phyloP scores from a whole-genome alignment of 2,888 invertebrate genomes.

The Gastrophysa polygoni region DNA sequence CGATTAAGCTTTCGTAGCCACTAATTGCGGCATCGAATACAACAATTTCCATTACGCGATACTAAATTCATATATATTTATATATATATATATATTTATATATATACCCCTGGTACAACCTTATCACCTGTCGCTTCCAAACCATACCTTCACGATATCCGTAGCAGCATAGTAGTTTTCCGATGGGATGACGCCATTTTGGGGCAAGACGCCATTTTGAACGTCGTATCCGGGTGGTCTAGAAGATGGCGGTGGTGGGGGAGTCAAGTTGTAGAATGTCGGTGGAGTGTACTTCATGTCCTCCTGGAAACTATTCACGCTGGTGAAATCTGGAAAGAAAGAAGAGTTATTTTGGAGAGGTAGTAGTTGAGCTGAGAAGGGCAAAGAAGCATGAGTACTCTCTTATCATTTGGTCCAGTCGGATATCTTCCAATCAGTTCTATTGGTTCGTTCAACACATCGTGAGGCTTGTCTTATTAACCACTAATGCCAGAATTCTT shows the following conservation, averaged over 20 bases:
- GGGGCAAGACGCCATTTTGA: slow-evolving; percentile 55
- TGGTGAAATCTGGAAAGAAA: slow-evolving; percentile 61
- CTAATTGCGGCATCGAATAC: too few species aligned
- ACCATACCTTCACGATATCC: slow-evolving; percentile 72
- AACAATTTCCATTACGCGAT: too few species aligned
- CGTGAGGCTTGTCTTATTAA: too few species aligned
- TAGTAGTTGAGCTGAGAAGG: neutral
- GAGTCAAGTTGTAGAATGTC: slow-evolving; percentile 62
- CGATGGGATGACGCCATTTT: slow-evolving; percentile 50
- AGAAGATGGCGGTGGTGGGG: slow-evolving; percentile 60
- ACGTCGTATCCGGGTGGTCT: slow-evolving; percentile 59
- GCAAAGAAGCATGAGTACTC: too few species aligned
- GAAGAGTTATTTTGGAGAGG: neutral
- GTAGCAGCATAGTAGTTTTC: slow-evolving; percentile 81
- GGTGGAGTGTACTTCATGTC: slow-evolving; percentile 61
- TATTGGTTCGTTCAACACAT: too few species aligned
- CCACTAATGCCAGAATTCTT: too few species aligned
- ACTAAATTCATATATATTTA: too few species aligned
- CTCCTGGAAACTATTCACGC: slow-evolving; percentile 64
- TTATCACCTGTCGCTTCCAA: neutral
- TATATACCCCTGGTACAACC: too few species aligned
- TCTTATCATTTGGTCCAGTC: too few species aligned
- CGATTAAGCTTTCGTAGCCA: too few species aligned
- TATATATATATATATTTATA: too few species aligned
- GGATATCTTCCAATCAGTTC: too few species aligned